Conservation (phyloP, 2,113 vertebrate species). For the Rostratula benghalensis region DNA sequence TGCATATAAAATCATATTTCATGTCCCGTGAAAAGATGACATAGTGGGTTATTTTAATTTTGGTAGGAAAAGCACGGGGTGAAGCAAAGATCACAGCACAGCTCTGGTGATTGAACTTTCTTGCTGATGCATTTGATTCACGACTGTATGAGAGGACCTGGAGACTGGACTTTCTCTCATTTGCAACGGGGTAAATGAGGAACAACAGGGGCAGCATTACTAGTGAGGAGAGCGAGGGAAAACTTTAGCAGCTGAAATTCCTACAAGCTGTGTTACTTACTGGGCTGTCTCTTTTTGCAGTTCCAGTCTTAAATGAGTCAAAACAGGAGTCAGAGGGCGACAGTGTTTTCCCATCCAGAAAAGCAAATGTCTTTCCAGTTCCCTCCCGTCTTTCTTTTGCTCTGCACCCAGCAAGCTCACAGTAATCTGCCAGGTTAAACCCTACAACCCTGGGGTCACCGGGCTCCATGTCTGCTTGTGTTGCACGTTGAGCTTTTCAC, state of each 20-base stretch:
- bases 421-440: neutral
- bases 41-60: neutral
- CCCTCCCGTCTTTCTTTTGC: neutral
- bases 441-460: neutral
- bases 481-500: accelerated
- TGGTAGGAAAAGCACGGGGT: neutral
- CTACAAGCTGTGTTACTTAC: neutral
- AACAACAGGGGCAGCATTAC: neutral
- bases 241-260: neutral
- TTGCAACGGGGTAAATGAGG: neutral
- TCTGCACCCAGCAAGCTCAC: neutral
- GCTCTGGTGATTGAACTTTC: neutral
- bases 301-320: slow-evolving; percentile 26
- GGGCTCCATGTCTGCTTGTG: neutral
- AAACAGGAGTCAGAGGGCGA: neutral
- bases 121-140: neutral
- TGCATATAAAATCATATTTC: neutral
- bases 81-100: neutral
- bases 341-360: neutral
- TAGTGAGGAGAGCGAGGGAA: neutral
- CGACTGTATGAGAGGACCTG: accelerated
- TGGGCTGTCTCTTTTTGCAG: neutral
- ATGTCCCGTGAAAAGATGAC: neutral
- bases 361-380: neutral
- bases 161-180: neutral